A percentile compares a stretch with the other conserved stretches of the same genome.
These are phyloP conservation scores for Erannis defoliaria DNA, from an alignment of 2,888 invertebrate genomes.

Conservation along the genomic window DNA sequence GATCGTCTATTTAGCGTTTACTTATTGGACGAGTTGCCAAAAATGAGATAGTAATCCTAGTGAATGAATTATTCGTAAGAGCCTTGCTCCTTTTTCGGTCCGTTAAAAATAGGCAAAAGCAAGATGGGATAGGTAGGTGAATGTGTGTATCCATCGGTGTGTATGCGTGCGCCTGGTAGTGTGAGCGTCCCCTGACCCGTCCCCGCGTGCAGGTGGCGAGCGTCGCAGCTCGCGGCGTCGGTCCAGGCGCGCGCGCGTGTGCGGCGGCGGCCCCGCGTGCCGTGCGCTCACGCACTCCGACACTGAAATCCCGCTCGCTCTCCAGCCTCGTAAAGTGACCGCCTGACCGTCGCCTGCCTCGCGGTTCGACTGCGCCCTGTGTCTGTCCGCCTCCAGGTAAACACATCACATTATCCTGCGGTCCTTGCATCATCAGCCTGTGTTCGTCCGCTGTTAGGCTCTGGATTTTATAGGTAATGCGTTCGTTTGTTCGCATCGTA, in stretches of 20 bases:
- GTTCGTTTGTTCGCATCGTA: no score
- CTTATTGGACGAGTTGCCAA: no score
- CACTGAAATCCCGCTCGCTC: constrained; percentile 85
- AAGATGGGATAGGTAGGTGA: background rate
- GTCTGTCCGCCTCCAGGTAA: constrained; percentile 33
- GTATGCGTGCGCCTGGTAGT: background rate
- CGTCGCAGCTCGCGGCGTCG: constrained; percentile 80
- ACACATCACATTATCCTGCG: background rate
- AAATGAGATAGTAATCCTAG: no score
- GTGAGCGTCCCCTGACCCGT: background rate
- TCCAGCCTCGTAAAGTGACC: constrained; percentile 86
- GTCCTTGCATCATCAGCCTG: background rate
- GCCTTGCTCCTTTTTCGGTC: background rate
- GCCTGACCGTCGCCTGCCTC: constrained; percentile 53
- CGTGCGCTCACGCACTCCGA: constrained; percentile 81
- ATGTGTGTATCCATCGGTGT: background rate
- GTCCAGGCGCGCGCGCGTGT: constrained; percentile 82
- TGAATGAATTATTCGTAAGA: no score
- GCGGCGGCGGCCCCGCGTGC: constrained; percentile 75
- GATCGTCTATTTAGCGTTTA: no score
- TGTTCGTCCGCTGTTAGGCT: no score
- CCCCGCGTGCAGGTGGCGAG: constrained; percentile 69
- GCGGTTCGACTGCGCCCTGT: constrained; percentile 42
- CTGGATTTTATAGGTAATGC: no score
- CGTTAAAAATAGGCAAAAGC: background rate